Evolutionary conservation across 2,888 invertebrate species (phyloP), one percentile per base, ranked within the genome.

Genomic region (Hymenopus coronatus): DNA sequence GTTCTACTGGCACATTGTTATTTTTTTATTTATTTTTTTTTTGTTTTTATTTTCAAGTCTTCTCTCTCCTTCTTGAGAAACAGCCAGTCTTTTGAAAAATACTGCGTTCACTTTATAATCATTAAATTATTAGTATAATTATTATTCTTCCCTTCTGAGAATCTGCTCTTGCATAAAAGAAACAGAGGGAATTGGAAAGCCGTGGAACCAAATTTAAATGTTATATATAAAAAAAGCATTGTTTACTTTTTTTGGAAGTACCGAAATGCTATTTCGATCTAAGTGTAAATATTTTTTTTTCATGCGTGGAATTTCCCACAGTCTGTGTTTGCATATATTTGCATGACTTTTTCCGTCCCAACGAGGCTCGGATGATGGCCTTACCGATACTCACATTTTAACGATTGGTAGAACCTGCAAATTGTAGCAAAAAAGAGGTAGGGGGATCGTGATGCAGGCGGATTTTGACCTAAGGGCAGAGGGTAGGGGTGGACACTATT

Each of bases 1-100:
- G 54, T 81, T 70, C 33, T 33, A 87, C 87, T 87, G 87, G 87
- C 87, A 82, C 87, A 20, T 82, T 6, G 54, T 70, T 20, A 70
- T 70, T 70, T 70, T 70, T 70, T 70, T 70, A 8, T 70, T 70
- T 20, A 20, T 70, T 70, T 70, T 70, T 70, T 70, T 70, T 70
- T 70, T 3, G 20, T 20, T 70, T 70, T 70, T 70, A 27, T 33
- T n/a, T 82, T 87, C 81, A 89, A 88, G 88, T 88, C 89, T 89
- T 88, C n/a, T 85, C 86, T 89, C 90, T 88, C 87, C 70, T 82
- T 81, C 54, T 14, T 82, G 85, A 85, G 85, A 82, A 33, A 82
- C 28, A 84, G 89, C 89, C 90, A 90, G 90, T 90, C 90, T 90
- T 83, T 83, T 89, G 20, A 82, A 83, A 88, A 89, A 89, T 88